A percentile compares a stretch with the other conserved stretches of the same genome.
phyloP scores from a whole-genome alignment of 1,140 invertebrate genomes.

The Zaprionus inermis region DNA sequence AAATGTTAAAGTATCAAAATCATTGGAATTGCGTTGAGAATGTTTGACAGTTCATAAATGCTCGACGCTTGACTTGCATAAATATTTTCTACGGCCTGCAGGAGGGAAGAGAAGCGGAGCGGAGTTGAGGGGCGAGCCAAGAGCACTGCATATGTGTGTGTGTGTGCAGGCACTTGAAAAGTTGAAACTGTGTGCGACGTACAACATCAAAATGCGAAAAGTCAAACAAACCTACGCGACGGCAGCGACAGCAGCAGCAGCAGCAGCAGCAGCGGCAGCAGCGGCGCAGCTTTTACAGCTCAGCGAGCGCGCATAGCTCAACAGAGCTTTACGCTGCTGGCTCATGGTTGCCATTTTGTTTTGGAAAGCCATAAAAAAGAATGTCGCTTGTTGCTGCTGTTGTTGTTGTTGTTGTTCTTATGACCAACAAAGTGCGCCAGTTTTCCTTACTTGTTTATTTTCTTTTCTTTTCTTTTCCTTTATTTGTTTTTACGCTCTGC shows the following conservation, averaged over 20 bases:
- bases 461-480: slow-evolving; percentile 35
- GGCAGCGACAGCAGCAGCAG: not conserved
- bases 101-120: not conserved
- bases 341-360: slow-evolving; percentile 79
- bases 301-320: slow-evolving; percentile 47
- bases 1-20: slow-evolving; percentile 84
- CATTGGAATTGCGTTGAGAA: slow-evolving; percentile 84
- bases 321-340: slow-evolving; percentile 26
- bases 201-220: slow-evolving; percentile 71
- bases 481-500: slow-evolving; percentile 53
- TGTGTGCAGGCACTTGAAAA: slow-evolving; percentile 64
- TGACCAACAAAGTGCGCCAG: slow-evolving; percentile 52
- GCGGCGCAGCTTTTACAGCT: slow-evolving; percentile 55
- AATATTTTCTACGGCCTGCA: slow-evolving; percentile 74
- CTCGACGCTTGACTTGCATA: slow-evolving; percentile 83
- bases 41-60: slow-evolving; percentile 84
- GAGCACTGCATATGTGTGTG: slow-evolving; percentile 48
- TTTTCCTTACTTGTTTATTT: slow-evolving; percentile 34
- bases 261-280: slow-evolving; percentile 13
- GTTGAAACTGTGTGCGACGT: slow-evolving; percentile 54
- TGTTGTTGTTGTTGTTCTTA: slow-evolving; percentile 44
- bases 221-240: slow-evolving; percentile 75
- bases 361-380: slow-evolving; percentile 69
- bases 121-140: too few species aligned
- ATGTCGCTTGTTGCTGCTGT: slow-evolving; percentile 51